Conservation (phyloP, 2,888 invertebrate species). For the Micoletzkya japonica region DNA sequence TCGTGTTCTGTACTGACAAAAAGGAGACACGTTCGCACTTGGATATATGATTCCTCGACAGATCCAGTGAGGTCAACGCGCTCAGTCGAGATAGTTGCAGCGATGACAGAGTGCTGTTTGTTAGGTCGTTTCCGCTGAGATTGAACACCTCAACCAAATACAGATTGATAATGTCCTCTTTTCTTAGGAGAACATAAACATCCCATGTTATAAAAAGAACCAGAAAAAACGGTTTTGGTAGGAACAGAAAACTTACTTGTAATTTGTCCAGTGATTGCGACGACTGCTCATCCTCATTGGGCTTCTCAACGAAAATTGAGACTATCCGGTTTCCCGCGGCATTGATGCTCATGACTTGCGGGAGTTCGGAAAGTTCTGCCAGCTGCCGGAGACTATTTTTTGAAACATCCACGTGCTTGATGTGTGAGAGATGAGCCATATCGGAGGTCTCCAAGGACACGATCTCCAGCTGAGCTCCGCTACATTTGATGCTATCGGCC, state of each 20-base stretch:
- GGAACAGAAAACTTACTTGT: no score
- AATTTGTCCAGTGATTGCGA: no score
- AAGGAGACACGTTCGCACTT: neutral
- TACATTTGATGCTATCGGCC: neutral
- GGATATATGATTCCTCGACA: slow-evolving; percentile 11
- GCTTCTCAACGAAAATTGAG: no score
- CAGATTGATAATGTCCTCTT: no score
- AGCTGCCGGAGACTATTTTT: slow-evolving; percentile 33
- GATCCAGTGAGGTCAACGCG: neutral
- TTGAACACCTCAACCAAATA: no score
- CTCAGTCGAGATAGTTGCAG: slow-evolving; percentile 7
- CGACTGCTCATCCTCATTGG: no score
- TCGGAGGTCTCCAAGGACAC: slow-evolving; percentile 9
- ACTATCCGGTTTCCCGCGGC: slow-evolving; percentile 3
- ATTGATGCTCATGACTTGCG: slow-evolving; percentile 17
- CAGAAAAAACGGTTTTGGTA: no score
- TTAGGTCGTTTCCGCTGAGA: neutral
- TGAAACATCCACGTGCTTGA: slow-evolving; percentile 34
- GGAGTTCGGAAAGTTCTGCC: slow-evolving; percentile 36
- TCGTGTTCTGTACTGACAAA: neutral
- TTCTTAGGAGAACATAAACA: no score
- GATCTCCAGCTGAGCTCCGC: slow-evolving; percentile 6
- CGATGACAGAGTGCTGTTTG: neutral
- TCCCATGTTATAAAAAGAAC: no score
- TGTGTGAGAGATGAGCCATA: slow-evolving; percentile 25